These are phyloP conservation scores for Vultur gryphus DNA, from an alignment of 2,797 vertebrate species.

Conservation along the genomic window DNA sequence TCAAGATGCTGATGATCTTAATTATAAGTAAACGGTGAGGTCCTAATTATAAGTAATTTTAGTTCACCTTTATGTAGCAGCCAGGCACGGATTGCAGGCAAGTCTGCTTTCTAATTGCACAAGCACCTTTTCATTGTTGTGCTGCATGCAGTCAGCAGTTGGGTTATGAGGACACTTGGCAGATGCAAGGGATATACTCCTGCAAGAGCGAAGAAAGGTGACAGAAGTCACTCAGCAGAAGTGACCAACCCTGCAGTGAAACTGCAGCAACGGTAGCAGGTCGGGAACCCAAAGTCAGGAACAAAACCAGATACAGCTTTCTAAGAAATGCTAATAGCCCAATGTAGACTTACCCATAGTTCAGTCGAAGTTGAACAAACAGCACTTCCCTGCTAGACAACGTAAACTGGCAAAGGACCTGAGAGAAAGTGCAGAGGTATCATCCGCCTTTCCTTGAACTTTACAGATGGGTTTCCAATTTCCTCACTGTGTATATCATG, in stretches of 20 bases:
- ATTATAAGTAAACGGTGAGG: neutral
- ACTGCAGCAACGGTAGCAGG: neutral
- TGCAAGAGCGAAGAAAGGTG: neutral
- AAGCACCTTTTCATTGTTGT: neutral
- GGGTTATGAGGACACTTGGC: neutral
- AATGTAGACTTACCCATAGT: accelerated
- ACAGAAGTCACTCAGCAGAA: neutral
- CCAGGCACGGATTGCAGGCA: neutral
- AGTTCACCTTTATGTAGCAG: neutral
- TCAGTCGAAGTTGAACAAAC: neutral
- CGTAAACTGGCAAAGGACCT: neutral
- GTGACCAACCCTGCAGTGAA: neutral
- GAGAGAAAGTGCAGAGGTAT: neutral
- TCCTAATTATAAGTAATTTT: neutral
- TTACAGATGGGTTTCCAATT: neutral
- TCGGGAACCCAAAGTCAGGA: neutral
- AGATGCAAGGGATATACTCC: neutral
- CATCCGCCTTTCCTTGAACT: neutral
- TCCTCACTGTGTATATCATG: neutral
- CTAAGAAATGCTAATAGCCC: neutral
- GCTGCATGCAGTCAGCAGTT: neutral
- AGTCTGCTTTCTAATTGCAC: neutral
- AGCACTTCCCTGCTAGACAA: neutral
- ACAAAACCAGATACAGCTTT: neutral
- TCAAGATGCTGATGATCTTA: neutral